Percentiles rank a stretch among this genome's conserved stretches.
These are phyloP conservation scores for Microcebus ravelobensis DNA, from an alignment of 2,113 vertebrate genomes.

Conservation along the genomic window DNA sequence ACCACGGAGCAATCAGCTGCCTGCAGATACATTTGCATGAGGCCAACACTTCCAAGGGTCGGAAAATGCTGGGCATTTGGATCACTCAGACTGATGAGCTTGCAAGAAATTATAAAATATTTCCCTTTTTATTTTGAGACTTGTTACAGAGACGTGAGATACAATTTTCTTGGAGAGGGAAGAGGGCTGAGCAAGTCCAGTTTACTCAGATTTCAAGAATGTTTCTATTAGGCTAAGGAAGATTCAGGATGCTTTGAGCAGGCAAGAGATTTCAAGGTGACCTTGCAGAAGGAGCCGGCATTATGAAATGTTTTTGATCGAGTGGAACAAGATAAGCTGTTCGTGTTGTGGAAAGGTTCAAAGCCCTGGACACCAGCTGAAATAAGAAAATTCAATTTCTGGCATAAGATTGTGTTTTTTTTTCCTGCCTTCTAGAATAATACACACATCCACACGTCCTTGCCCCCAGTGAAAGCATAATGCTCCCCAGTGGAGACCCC, in stretches of 20 bases:
- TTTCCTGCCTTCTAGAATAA: conserved; percentile 32
- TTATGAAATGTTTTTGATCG: conserved; percentile 65
- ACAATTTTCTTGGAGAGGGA: conserved; percentile 23
- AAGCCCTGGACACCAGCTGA: conserved; percentile 57
- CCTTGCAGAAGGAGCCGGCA: not conserved
- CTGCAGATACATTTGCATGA: not conserved
- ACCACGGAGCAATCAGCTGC: not conserved
- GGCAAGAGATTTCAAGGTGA: conserved; percentile 69
- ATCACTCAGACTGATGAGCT: not conserved
- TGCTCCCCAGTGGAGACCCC: not conserved
- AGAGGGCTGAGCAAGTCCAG: not conserved
- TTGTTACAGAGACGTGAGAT: not conserved
- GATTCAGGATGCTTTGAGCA: conserved; percentile 6
- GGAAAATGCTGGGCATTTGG: not conserved
- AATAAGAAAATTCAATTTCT: conserved; percentile 75
- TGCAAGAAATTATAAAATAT: not conserved
- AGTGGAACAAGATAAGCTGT: conserved; percentile 64
- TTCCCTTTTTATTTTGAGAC: not conserved
- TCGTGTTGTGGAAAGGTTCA: conserved; percentile 57
- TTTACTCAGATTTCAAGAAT: conserved; percentile 47
- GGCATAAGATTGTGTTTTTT: conserved; percentile 21
- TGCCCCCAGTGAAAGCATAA: not conserved
- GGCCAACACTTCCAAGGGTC: not conserved
- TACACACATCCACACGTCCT: not conserved
- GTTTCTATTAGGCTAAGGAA: conserved; percentile 56